Base-by-base conservation (phyloP, 2,888 invertebrate genomes). In the Psococerastis gibbosa region DNA sequence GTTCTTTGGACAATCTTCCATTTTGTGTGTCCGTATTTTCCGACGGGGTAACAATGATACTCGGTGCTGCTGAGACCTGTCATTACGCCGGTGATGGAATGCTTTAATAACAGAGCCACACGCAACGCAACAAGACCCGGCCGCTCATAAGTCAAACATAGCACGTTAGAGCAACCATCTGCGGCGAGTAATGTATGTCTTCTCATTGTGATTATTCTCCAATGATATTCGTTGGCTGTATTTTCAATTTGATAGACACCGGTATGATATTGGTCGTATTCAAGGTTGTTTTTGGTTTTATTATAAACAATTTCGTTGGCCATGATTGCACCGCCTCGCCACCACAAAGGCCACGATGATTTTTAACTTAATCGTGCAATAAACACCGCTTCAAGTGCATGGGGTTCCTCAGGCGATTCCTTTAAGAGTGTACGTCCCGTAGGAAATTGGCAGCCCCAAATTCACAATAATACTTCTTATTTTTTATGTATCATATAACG, bases 181-280 rank as follows among this genome's bases (percentile, higher is more conserved):
- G 33, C 33, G 27, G 27, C 15, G 32, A 18, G 31, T 45, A 41
- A 22, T 45, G 32, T 41, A 22, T 32, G 45, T 41, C 42, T 41
- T 45, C 17, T 45, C 41, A 45, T 31, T 22, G 32, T 32, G 41
- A 4, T 33, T 27, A 27, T 11, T 6, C 27, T 27, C 27, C 27
- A 27, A 27, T 27, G 27, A 27, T 27, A 27, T 27, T 27, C 27
- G 8, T 27, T 27, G 8, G 8, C 27, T 11, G 8, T 27, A 27
- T 27, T 27, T 27, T 27, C 27, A 27, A 27, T 27, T 27, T 27
- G 6, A 27, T 27, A 27, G 27, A 27, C 27, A 27, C 27, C 27
- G 27, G 27, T 27, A 27, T 27, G 27, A 27, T 27, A 11, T 27
- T 27, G 8, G 27, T 27, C 27, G 27, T 27, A 27, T 27, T 27